phyloP scores from a whole-genome alignment of 2,888 invertebrate genomes.

The Latrodectus hesperus region DNA sequence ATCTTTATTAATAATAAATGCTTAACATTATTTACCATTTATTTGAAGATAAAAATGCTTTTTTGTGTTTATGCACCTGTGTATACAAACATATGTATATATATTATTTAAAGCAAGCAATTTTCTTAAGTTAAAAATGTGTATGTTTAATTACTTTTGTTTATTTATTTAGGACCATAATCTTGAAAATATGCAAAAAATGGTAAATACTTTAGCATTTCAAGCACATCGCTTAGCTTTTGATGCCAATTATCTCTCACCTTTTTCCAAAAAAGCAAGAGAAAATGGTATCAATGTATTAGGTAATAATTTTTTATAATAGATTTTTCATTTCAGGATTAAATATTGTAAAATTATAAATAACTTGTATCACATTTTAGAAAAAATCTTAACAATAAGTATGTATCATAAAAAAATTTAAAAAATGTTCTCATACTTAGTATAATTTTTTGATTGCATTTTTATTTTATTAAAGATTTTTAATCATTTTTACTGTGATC shows the following conservation, averaged over 20 bases:
- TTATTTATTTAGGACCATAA: slow-evolving; percentile 72
- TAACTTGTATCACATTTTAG: too few relatives aligned
- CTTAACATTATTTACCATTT: neutral
- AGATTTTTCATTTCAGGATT: too few relatives aligned
- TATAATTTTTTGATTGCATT: too few relatives aligned
- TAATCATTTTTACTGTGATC: neutral
- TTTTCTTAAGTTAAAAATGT: neutral
- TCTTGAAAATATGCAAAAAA: slow-evolving; percentile 82
- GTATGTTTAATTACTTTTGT: neutral
- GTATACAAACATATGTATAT: neutral
- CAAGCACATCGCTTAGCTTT: slow-evolving; percentile 95
- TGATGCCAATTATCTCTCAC: slow-evolving; percentile 95
- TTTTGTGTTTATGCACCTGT: neutral
- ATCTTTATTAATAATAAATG: neutral
- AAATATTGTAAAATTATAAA: too few relatives aligned
- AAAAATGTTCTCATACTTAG: too few relatives aligned
- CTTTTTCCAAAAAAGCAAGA: slow-evolving; percentile 93
- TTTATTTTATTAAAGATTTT: too few relatives aligned
- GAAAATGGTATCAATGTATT: slow-evolving; percentile 94
- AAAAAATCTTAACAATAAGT: too few relatives aligned
- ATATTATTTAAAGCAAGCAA: slow-evolving; percentile 3
- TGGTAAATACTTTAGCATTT: slow-evolving; percentile 95
- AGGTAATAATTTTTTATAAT: slow-evolving; percentile 79
- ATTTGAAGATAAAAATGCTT: neutral
- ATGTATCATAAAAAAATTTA: too few relatives aligned